A percentile compares a stretch with the other conserved stretches of the same genome.
These are phyloP conservation scores for Pseudochirops cupreus DNA, from an alignment of 2,797 vertebrate species.

Conservation along the genomic window DNA sequence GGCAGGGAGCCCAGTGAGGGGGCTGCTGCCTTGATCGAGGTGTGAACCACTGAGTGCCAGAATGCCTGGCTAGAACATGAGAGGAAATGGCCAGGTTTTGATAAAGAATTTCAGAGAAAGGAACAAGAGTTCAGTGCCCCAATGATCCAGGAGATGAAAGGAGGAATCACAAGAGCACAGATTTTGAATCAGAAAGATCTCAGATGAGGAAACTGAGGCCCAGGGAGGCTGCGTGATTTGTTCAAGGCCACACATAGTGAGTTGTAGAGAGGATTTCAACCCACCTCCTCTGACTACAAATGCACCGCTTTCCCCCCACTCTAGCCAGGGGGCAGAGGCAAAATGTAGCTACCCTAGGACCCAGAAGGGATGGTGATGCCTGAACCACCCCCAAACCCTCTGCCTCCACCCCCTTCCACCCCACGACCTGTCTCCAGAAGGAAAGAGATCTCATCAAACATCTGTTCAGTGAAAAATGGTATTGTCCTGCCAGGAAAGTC, in stretches of 20 bases:
- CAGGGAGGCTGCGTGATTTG: no score
- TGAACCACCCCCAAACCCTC: not conserved
- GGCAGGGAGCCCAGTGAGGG: not conserved
- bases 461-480: not conserved
- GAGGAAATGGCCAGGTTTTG: not conserved
- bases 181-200: not conserved
- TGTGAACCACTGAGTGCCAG: not conserved
- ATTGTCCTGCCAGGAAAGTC: not conserved
- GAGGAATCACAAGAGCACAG: not conserved
- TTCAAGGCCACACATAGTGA: not conserved
- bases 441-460: not conserved
- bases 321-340: not conserved
- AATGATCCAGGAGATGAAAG: not conserved
- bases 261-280: not conserved
- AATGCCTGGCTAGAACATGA: not conserved
- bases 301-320: not conserved
- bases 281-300: not conserved
- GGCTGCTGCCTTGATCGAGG: not conserved
- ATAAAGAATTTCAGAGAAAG: not conserved
- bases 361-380: not conserved
- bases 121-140: not conserved
- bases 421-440: not conserved
- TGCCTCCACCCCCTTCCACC: no score
- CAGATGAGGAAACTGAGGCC: not conserved
- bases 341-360: not conserved